Base-by-base conservation (phyloP, 2,888 invertebrate species). In the Alviniconcha strummeri region DNA sequence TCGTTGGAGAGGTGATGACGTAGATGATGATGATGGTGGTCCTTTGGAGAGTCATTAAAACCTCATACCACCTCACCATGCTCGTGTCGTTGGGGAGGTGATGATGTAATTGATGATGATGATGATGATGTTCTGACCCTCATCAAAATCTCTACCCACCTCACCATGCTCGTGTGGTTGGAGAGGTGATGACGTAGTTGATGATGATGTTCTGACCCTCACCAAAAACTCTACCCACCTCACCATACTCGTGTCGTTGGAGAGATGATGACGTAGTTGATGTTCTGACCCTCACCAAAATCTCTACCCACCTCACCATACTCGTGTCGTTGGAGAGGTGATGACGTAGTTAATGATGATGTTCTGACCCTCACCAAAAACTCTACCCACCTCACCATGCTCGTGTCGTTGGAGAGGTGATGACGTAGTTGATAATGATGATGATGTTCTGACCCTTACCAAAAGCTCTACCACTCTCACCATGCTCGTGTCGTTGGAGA, bases 371-470 rank as follows among this genome's bases (percentile, higher is more conserved):
- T n/a, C n/a, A n/a, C n/a, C n/a, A n/a, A n/a, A n/a, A n/a, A n/a
- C n/a, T n/a, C n/a, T n/a, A n/a, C n/a, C n/a, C n/a, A n/a, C n/a
- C n/a, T 76, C 8, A 82, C 82, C 9, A 36, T 82, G 76, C 55
- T 82, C n/a, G 82, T 82, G 19, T 8, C 82, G 8, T 56, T 82
- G 57, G 82, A 82, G 67, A 13, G 82, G 75, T 81, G 15, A 15
- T 15, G 69, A 17, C n/a, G 69, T 11, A n/a, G n/a, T n/a, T n/a
- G n/a, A n/a, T n/a, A n/a, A n/a, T n/a, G n/a, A n/a, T n/a, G n/a
- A n/a, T n/a, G n/a, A n/a, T n/a, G n/a, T n/a, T n/a, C n/a, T n/a
- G n/a, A n/a, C n/a, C n/a, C n/a, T n/a, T n/a, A n/a, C n/a, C n/a
- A n/a, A n/a, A n/a, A n/a, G n/a, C n/a, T n/a, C n/a, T n/a, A n/a